Conservation (phyloP, 35 echinoderm and acorn worm genomes). For the Ptychodera flava region DNA sequence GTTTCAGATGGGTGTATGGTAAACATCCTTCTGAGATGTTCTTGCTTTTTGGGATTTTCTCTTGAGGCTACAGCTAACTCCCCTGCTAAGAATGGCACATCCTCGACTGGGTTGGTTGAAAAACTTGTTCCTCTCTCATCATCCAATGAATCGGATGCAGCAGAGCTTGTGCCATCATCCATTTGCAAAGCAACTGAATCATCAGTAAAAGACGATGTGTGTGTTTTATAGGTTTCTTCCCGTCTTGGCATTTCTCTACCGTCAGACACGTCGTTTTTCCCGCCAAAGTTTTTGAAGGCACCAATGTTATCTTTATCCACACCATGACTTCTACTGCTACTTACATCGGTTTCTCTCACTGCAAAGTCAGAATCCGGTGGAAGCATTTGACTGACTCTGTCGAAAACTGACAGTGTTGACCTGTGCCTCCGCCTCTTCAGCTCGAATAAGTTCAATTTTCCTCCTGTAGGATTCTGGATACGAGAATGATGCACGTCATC, state of each 20-base stretch:
- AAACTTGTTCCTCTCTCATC: too few relatives aligned
- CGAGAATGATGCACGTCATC: too few relatives aligned
- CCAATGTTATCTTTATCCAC: too few relatives aligned
- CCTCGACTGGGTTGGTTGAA: background rate
- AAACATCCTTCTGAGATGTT: constrained; percentile 31
- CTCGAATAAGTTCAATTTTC: too few relatives aligned
- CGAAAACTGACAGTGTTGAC: background rate
- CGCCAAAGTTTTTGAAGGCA: too few relatives aligned
- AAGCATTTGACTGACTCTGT: background rate
- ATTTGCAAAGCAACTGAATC: background rate
- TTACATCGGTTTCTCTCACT: too few relatives aligned
- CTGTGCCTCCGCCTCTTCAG: background rate
- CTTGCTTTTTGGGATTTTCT: constrained; percentile 64
- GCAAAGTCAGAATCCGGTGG: background rate
- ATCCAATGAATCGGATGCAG: background rate
- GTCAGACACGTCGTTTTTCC: too few relatives aligned
- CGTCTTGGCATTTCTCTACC: too few relatives aligned
- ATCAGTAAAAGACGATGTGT: background rate
- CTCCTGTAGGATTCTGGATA: too few relatives aligned
- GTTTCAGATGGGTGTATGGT: constrained; percentile 19
- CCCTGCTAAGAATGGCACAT: constrained; percentile 4
- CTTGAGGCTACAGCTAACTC: constrained; percentile 42
- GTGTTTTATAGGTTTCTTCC: too few relatives aligned
- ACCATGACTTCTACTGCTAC: too few relatives aligned
- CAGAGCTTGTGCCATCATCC: background rate